Evolutionary conservation across 2,888 invertebrate genomes (phyloP).

Genomic region (Dione juno): DNA sequence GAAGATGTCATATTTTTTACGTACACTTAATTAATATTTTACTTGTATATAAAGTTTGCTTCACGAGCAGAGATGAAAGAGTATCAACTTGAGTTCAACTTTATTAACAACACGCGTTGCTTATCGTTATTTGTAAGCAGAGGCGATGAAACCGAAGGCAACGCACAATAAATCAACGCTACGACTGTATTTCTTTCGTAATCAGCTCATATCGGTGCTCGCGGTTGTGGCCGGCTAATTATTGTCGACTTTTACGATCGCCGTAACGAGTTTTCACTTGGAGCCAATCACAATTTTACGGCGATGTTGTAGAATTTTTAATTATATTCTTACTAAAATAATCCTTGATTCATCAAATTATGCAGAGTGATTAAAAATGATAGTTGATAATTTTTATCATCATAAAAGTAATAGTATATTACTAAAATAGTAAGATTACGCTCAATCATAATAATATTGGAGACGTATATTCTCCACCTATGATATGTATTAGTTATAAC

Average conservation of each 20-base stretch:
- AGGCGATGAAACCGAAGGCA: constrained; percentile 70
- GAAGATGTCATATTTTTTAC: neutral
- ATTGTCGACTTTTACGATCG: constrained; percentile 82
- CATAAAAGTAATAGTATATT: constrained; percentile 30
- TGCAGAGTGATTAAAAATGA: constrained; percentile 36
- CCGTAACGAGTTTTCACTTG: constrained; percentile 81
- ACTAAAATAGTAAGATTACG: too few species aligned
- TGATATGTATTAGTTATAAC: constrained; percentile 34
- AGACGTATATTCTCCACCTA: constrained; percentile 1
- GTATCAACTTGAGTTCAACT: constrained; percentile 69
- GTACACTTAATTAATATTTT: neutral
- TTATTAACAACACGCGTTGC: constrained; percentile 63
- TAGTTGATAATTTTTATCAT: constrained; percentile 42
- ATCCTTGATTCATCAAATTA: constrained; percentile 45
- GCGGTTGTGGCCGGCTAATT: constrained; percentile 80
- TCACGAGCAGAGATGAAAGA: constrained; percentile 37
- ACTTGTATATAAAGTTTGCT: neutral
- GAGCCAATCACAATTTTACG: constrained; percentile 82
- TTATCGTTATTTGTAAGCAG: constrained; percentile 53
- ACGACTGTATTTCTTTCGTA: constrained; percentile 82
- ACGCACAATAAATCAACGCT: constrained; percentile 77
- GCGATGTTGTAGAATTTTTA: constrained; percentile 72
- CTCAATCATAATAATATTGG: constrained; percentile 21
- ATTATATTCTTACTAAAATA: constrained; percentile 59
- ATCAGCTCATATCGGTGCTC: constrained; percentile 81